Evolutionary conservation across 1,140 invertebrate species (phyloP), one percentile per base, ranked within the genome.

Genomic region (Nixonia krombeini): DNA sequence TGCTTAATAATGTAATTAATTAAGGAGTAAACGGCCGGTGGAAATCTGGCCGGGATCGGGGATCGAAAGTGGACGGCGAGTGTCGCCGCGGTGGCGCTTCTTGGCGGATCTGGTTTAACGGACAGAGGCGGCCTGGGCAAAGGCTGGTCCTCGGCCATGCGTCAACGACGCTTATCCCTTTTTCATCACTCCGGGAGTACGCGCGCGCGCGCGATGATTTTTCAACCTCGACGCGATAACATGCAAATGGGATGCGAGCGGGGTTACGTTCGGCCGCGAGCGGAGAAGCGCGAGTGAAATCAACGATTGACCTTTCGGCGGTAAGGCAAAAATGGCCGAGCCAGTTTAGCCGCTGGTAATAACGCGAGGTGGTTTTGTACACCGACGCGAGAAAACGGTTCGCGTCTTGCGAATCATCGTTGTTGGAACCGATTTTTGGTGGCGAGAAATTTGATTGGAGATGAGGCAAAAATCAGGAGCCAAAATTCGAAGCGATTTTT

Each of bases 231-330:
- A 70, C 66, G 68, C 63, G 55, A 64, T 66, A 69, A 71, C 69
- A 77, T 74, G 71, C 66, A 73, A 66, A 78, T 72, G 72, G 64
- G 55, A 70, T 63, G 44, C 35, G 59, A 67, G 64, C 53, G 67
- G 49, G 58, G 59, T 62, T 57, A 68, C 46, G 59, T 49, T 67
- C 50, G 41, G 41, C 23, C 12, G 44, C 35, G 61, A 58, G 70
- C 65, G 73, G 75, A 72, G 76, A 74, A 73, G 69, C 73, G 67
- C 80, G 72, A 82, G 81, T 82, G 81, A 83, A 83, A 83, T 83
- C 75, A 76, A 72, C 70, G 77, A 79, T 73, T 81, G 81, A 83
- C 81, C 81, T 83, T 83, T 83, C 78, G 70, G 71, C 69, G 74
- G 62, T 53, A 62, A 67, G 42, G 55, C 21, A 78, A 81, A 80